Evolutionary conservation across 2,888 invertebrate genomes (phyloP).

Genomic region (Cancer borealis): DNA sequence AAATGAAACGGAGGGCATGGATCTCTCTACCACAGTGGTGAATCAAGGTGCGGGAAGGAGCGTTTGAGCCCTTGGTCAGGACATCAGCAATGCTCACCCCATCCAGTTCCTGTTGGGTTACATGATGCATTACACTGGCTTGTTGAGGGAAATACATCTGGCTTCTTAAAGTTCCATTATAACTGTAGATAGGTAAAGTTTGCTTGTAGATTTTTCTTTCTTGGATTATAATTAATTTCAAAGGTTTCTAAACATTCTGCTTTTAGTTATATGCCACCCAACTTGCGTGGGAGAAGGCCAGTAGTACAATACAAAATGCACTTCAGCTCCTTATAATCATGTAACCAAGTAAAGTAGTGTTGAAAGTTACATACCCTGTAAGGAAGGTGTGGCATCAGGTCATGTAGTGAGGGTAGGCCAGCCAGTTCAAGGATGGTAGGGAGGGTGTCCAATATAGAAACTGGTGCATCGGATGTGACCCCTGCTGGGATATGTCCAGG

Average conservation of each 20-base stretch:
- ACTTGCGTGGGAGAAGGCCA: too few species aligned
- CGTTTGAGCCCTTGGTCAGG: slow-evolving; percentile 3
- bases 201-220: too few species aligned
- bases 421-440: slow-evolving; percentile 80
- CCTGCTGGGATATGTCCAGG: slow-evolving; percentile 81
- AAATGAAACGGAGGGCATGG: slow-evolving; percentile 65
- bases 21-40: slow-evolving; percentile 69
- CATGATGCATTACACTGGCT: neutral
- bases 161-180: too few species aligned
- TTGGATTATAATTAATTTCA: too few species aligned
- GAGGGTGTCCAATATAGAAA: slow-evolving; percentile 80
- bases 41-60: slow-evolving; percentile 47
- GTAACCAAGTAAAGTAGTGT: neutral
- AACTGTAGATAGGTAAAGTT: too few species aligned
- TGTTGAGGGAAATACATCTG: too few species aligned
- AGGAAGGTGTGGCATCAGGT: slow-evolving; percentile 49
- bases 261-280: too few species aligned
- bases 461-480: slow-evolving; percentile 79
- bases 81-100: slow-evolving; percentile 66
- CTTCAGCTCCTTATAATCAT: neutral
- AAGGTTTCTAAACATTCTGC: too few species aligned
- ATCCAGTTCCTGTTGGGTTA: slow-evolving; percentile 62
- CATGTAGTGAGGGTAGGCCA: slow-evolving; percentile 49
- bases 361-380: slow-evolving; percentile 25
- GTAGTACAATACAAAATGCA: slow-evolving; percentile 42